Conservation (phyloP, 1,140 invertebrate genomes). For the Drosophila punjabiensis region DNA sequence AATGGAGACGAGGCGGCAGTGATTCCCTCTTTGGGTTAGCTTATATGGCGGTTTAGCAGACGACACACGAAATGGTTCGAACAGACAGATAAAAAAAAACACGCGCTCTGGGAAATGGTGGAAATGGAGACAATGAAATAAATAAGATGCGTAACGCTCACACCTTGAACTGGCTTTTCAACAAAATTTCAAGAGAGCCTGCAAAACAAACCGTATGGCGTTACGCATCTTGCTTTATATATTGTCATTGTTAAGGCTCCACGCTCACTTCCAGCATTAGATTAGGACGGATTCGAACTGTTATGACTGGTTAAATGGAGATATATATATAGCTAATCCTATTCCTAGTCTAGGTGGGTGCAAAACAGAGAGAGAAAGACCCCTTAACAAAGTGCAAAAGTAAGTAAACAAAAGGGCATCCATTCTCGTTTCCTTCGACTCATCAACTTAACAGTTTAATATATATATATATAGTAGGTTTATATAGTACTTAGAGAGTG, state of each 20-base stretch:
- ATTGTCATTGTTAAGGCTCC: neutral
- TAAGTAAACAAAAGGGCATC: constrained; percentile 23
- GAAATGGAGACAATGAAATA: neutral
- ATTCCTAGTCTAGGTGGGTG: constrained; percentile 41
- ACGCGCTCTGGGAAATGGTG: constrained; percentile 9
- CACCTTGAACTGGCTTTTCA: neutral
- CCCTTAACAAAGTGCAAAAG: constrained; percentile 43
- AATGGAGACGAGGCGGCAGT: constrained; percentile 42
- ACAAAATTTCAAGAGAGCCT: neutral
- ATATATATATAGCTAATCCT: constrained; percentile 20
- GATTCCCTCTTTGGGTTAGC: constrained; percentile 13
- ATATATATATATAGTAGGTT: neutral
- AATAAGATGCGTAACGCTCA: neutral
- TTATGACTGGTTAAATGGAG: constrained; percentile 27
- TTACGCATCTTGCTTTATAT: neutral
- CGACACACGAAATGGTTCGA: constrained; percentile 31
- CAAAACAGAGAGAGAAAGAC: constrained; percentile 11
- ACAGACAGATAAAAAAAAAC: constrained; percentile 27
- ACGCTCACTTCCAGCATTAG: constrained; percentile 17
- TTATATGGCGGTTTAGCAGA: constrained; percentile 36
- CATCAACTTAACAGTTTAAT: constrained; percentile 28
- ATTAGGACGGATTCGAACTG: constrained; percentile 33
- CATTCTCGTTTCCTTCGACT: constrained; percentile 4
- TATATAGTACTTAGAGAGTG: constrained; percentile 17
- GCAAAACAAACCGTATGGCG: neutral